Evolutionary conservation across 1,140 invertebrate species (phyloP), one percentile per base, ranked within the genome.

Genomic region (Mamestra configurata): DNA sequence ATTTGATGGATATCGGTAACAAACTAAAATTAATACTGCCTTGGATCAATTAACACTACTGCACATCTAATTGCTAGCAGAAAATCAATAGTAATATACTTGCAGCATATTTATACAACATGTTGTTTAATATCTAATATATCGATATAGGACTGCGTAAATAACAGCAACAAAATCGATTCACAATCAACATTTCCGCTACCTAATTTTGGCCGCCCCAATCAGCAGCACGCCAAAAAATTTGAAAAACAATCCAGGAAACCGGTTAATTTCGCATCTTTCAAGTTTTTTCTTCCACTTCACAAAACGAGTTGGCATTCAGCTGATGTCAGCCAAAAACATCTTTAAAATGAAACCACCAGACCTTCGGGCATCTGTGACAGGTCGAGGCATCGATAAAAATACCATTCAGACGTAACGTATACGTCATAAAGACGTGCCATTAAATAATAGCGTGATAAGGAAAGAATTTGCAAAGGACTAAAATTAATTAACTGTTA

Each of bases 331-430:
- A 51, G 59, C 37, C 57, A 66, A 83, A 80, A 80, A 75, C 66
- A 73, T 81, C 59, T 71, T 35, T 61, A 84, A 79, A 68, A 70
- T 76, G 72, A 85, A 80, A 80, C 73, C 64, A 83, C 73, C 72
- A 83, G 82, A 82, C 82, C 84, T 86, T 86, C 82, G 76, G 82
- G 82, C 84, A 86, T 49, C 70, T 61, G 55, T 68, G 46, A 66
- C 79, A 86, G 84, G 84, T 83, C 80, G 82, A 78, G 70, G 75
- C 72, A 79, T 11, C 51, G 84, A 79, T 75, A 71, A 79, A 82
- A 84, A 84, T 84, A 84, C 68, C 71, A 4, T 64, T 73, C 59
- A 68, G 55, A 78, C 57, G 55, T 76, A 76, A 71, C 66, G 24
- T 20, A 40, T 75, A 79, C 80, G 55, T 81, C 76, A 81, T 18